Conservation (phyloP, 2,888 invertebrate genomes). For the Coleophora deauratella region DNA sequence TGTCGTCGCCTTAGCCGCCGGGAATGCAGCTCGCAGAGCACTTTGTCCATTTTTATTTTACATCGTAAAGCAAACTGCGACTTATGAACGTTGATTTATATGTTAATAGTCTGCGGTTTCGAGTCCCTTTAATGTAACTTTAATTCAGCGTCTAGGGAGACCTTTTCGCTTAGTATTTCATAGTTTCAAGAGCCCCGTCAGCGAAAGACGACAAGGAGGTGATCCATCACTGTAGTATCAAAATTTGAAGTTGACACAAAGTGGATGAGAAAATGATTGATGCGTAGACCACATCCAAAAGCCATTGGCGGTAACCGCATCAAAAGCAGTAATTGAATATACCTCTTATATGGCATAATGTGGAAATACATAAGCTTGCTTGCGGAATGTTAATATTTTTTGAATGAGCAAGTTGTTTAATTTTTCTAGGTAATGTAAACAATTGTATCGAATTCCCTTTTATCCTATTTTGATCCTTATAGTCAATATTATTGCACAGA, state of each 20-base stretch:
- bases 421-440: too few relatives aligned
- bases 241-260: constrained; percentile 69
- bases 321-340: constrained; percentile 41
- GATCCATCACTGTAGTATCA: constrained; percentile 65
- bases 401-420: too few relatives aligned
- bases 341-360: constrained; percentile 10
- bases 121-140: too few relatives aligned
- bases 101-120: constrained; percentile 5
- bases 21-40: constrained; percentile 39
- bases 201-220: constrained; percentile 35
- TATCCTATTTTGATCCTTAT: too few relatives aligned
- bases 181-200: constrained; percentile 22
- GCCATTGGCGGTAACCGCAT: constrained; percentile 33
- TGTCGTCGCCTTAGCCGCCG: constrained; percentile 45
- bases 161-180: constrained; percentile 2
- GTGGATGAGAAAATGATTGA: constrained; percentile 71
- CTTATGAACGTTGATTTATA: constrained; percentile 51
- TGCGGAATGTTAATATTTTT: too few relatives aligned
- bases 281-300: constrained; percentile 46
- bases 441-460: too few relatives aligned
- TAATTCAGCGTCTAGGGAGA: too few relatives aligned
- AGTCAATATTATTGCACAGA: too few relatives aligned
- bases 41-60: constrained; percentile 41
- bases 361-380: constrained; percentile 3
- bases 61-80: constrained; percentile 44